A percentile compares a stretch with the other conserved stretches of the same genome.
Evolutionary conservation across 1,140 invertebrate species (phyloP).

Genomic region (Cyphomyrmex costatus): DNA sequence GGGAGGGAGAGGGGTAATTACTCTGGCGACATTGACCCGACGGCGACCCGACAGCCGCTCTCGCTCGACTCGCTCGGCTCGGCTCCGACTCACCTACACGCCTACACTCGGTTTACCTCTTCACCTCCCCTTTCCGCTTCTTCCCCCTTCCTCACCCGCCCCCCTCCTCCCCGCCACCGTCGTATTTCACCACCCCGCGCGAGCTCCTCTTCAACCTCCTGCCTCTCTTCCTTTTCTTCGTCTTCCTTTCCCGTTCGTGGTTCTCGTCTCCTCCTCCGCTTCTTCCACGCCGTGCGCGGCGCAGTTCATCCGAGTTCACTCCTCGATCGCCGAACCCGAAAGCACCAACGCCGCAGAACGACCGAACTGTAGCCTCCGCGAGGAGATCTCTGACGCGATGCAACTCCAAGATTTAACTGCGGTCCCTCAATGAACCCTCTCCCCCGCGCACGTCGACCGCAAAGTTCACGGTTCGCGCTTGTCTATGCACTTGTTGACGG

Average conservation of each 20-base stretch:
- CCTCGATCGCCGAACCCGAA: constrained; percentile 83
- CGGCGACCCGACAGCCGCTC: constrained; percentile 69
- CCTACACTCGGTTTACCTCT: constrained; percentile 64
- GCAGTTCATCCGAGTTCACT: constrained; percentile 83
- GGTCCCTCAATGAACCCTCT: constrained; percentile 48
- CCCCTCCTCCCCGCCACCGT: constrained; percentile 44
- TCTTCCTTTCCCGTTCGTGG: constrained; percentile 55
- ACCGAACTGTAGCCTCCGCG: constrained; percentile 36
- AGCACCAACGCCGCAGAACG: constrained; percentile 65
- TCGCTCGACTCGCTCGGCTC: constrained; percentile 63
- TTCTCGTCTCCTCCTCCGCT: constrained; percentile 65
- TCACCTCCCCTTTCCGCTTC: constrained; percentile 4
- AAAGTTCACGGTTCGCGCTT: constrained; percentile 19
- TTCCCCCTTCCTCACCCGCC: constrained; percentile 16
- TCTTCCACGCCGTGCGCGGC: constrained; percentile 62
- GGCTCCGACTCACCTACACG: constrained; percentile 58
- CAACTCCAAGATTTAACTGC: constrained; percentile 13
- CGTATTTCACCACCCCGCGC: constrained; percentile 29
- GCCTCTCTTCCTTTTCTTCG: constrained; percentile 51
- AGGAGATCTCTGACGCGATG: constrained; percentile 36
- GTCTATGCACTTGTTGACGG: constrained; percentile 25
- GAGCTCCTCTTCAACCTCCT: constrained; percentile 46
- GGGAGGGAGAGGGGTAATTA: constrained; percentile 71
- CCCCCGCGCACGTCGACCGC: constrained; percentile 7
- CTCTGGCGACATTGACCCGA: constrained; percentile 71